Percentiles rank a stretch among this genome's conserved stretches.
Conservation (phyloP, 2,888 invertebrate genomes). For the Agrotis exclamationis region DNA sequence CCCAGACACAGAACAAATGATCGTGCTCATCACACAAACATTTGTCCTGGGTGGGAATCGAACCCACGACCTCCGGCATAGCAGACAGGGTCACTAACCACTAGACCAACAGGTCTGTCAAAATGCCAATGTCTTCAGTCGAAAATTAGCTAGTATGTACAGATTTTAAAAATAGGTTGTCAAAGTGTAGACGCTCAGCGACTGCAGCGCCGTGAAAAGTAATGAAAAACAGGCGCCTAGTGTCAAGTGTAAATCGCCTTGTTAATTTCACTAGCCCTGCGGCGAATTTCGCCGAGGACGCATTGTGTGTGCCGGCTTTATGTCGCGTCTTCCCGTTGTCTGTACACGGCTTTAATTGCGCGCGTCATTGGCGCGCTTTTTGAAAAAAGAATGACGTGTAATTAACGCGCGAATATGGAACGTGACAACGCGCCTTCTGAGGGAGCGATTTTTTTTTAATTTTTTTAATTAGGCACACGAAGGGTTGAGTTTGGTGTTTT, state of each 20-base stretch:
- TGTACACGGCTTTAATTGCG: slow-evolving; percentile 91
- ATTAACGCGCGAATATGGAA: slow-evolving; percentile 91
- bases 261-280: slow-evolving; percentile 91
- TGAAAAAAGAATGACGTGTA: slow-evolving; percentile 91
- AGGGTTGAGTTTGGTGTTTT: slow-evolving; percentile 68
- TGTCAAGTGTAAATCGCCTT: slow-evolving; percentile 92
- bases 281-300: slow-evolving; percentile 91
- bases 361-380: slow-evolving; percentile 91
- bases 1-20: no score
- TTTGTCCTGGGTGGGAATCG: no score
- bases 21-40: no score
- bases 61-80: no score
- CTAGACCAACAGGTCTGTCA: no score
- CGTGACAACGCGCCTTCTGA: slow-evolving; percentile 90
- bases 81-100: no score
- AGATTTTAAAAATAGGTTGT: slow-evolving; percentile 72
- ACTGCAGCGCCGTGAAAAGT: slow-evolving; percentile 80
- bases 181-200: slow-evolving; percentile 72
- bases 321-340: slow-evolving; percentile 90
- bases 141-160: slow-evolving; percentile 65
- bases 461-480: slow-evolving; percentile 88
- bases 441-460: slow-evolving; percentile 85
- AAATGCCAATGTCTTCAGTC: slow-evolving; percentile 42
- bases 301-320: slow-evolving; percentile 90
- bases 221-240: slow-evolving; percentile 87